Percentiles rank a stretch among this genome's conserved stretches.
phyloP scores from a whole-genome alignment of 2,888 invertebrate genomes.

The Thysanoteuthis rhombus region DNA sequence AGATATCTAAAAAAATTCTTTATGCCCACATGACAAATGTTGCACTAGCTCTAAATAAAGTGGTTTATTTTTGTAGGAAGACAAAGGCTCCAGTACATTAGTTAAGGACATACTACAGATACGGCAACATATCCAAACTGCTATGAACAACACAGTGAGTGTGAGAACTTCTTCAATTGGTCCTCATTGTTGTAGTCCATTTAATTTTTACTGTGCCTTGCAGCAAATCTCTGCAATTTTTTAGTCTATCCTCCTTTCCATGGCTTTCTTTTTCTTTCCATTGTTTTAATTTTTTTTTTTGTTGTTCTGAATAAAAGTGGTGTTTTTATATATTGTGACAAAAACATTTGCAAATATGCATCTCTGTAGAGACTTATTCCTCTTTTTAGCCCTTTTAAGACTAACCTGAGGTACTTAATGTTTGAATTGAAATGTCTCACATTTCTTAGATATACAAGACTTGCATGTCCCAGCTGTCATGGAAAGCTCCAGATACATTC shows the following conservation, averaged over 20 bases:
- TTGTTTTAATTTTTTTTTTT: neutral
- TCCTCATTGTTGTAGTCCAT: slow-evolving; percentile 14
- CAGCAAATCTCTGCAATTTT: slow-evolving; percentile 16
- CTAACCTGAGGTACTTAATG: too few relatives aligned
- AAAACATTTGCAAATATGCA: neutral
- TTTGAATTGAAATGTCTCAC: too few relatives aligned
- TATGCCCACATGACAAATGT: neutral
- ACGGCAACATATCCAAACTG: slow-evolving; percentile 60
- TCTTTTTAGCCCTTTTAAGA: too few relatives aligned
- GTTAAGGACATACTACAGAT: slow-evolving; percentile 57
- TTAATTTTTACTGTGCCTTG: slow-evolving; percentile 21
- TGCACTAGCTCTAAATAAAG: slow-evolving; percentile 14
- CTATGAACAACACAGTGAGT: slow-evolving; percentile 57
- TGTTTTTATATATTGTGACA: neutral
- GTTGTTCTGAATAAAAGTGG: neutral
- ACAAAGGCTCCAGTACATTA: slow-evolving; percentile 36
- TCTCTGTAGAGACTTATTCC: neutral
- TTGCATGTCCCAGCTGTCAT: too few relatives aligned
- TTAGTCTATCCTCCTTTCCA: neutral
- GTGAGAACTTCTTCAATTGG: slow-evolving; percentile 28
- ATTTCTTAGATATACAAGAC: too few relatives aligned
- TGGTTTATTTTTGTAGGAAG: slow-evolving; percentile 41
- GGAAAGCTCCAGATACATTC: too few relatives aligned
- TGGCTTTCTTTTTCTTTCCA: neutral
- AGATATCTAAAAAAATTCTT: neutral